Evolutionary conservation across 1,140 invertebrate species (phyloP).

Genomic region (Sminthurinus signatus): DNA sequence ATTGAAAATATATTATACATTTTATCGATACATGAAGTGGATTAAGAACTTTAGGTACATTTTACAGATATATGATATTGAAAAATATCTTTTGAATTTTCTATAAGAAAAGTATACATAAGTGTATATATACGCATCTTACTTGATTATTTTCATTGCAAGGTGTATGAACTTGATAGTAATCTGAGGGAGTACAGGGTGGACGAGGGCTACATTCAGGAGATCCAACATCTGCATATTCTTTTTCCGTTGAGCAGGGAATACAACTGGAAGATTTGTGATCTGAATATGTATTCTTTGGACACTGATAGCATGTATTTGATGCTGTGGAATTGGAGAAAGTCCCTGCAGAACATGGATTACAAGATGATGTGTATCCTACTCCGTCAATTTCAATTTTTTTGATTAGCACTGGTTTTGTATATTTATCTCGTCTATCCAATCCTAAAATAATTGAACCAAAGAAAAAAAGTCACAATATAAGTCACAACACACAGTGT

Average conservation of each 20-base stretch:
- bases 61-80: no score
- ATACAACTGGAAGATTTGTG: constrained; percentile 49
- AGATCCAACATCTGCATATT: constrained; percentile 48
- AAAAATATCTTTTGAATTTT: no score
- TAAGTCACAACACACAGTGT: no score
- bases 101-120: no score
- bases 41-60: no score
- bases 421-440: no score
- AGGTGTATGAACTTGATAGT: constrained; percentile 50
- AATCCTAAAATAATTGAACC: no score
- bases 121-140: background rate
- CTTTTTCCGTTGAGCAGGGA: constrained; percentile 46
- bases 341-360: constrained; percentile 53
- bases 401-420: constrained; percentile 48
- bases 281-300: constrained; percentile 48
- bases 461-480: no score
- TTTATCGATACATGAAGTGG: no score
- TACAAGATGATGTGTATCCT: constrained; percentile 56
- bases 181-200: constrained; percentile 53
- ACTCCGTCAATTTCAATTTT: constrained; percentile 50
- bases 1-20: no score
- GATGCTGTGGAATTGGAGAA: constrained; percentile 49
- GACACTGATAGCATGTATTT: constrained; percentile 50
- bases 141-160: constrained; percentile 50
- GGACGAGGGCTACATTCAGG: constrained; percentile 49